Evolutionary conservation across 2,888 invertebrate genomes (phyloP).

Genomic region (Catocala nupta): DNA sequence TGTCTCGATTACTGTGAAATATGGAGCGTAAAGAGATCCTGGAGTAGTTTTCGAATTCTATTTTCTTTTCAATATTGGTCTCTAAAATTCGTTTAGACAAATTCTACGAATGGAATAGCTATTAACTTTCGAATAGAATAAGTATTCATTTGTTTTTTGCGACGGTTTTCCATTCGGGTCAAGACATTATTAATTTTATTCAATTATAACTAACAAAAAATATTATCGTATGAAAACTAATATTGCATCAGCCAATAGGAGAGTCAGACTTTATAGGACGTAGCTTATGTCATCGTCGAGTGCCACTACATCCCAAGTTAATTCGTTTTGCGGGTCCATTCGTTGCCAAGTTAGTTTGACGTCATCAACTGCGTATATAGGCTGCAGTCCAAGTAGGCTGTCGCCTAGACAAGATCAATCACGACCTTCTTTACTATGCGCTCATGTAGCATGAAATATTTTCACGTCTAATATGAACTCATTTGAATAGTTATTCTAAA

Average conservation of each 20-base stretch:
- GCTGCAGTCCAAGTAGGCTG: constrained; percentile 64
- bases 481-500: background rate
- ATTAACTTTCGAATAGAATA: no score
- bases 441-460: constrained; percentile 8
- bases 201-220: no score
- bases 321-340: constrained; percentile 60
- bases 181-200: no score
- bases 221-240: no score
- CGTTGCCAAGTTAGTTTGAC: constrained; percentile 67
- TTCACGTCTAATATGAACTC: background rate
- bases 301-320: constrained; percentile 54
- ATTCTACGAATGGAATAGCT: no score
- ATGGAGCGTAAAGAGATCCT: constrained; percentile 3
- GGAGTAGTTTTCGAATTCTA: background rate
- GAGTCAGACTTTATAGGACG: constrained; percentile 33
- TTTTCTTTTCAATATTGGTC: background rate
- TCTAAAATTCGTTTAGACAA: no score
- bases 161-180: no score
- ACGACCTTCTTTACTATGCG: constrained; percentile 34
- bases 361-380: constrained; percentile 68
- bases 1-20: constrained; percentile 4
- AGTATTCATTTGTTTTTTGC: no score
- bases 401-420: constrained; percentile 50
- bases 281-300: constrained; percentile 51
- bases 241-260: constrained; percentile 6